Evolutionary conservation across 2,113 vertebrate species (phyloP).

Genomic region (Pomatostomus ruficeps): DNA sequence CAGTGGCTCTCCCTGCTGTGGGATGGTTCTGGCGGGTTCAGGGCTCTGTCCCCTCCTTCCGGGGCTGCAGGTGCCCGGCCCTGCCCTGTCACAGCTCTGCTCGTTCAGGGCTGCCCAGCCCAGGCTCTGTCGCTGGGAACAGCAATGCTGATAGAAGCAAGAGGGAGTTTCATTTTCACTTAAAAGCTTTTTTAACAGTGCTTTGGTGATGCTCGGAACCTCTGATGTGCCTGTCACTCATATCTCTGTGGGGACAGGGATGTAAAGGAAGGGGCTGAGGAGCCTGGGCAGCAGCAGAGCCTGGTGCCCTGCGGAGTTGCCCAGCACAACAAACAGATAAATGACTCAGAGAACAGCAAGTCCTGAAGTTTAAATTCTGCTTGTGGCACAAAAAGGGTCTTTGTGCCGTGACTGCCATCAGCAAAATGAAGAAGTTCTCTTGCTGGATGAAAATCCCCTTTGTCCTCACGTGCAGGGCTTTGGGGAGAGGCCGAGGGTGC

Average conservation of each 20-base stretch:
- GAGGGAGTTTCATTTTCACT: background rate
- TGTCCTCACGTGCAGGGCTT: background rate
- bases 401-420: background rate
- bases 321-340: background rate
- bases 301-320: background rate
- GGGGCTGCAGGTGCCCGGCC: background rate
- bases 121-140: background rate
- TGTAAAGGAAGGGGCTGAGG: background rate
- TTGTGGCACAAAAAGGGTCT: background rate
- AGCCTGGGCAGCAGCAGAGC: background rate
- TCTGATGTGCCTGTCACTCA: background rate
- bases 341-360: background rate
- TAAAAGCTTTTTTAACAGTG: background rate
- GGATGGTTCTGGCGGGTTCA: background rate
- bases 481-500: background rate
- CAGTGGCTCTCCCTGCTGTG: background rate
- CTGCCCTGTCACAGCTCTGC: background rate
- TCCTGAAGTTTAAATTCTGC: background rate
- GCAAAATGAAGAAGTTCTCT: background rate
- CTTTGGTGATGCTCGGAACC: background rate
- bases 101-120: background rate
- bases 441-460: background rate
- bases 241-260: background rate
- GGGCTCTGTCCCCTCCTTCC: background rate
- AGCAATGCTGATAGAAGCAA: background rate